A percentile compares a stretch with the other conserved stretches of the same genome.
These are phyloP conservation scores for Parapsyche elsis DNA, from an alignment of 1,140 invertebrate genomes.

Conservation along the genomic window DNA sequence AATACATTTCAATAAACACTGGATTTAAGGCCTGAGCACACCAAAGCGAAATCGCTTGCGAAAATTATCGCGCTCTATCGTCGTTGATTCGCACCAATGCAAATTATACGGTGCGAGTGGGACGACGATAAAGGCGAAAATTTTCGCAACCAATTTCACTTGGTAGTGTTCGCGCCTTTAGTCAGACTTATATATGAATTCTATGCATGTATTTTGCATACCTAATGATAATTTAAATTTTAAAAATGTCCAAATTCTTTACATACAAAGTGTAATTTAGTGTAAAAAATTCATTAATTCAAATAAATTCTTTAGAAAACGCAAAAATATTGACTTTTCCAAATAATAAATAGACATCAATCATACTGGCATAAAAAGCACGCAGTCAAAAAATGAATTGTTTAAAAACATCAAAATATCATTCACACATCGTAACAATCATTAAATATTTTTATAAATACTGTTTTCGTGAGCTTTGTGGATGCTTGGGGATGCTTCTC, in stretches of 20 bases:
- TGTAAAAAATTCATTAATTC: neutral
- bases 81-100: no score
- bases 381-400: neutral
- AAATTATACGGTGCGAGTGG: no score
- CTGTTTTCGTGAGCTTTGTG: neutral
- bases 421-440: conserved; percentile 9
- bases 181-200: no score
- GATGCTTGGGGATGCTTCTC: neutral
- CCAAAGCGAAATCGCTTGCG: no score
- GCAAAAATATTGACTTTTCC: no score
- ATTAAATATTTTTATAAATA: conserved; percentile 4
- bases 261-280: neutral
- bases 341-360: neutral
- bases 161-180: no score
- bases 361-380: neutral
- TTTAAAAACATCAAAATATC: neutral
- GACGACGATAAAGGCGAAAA: no score
- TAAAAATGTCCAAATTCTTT: neutral
- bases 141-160: no score
- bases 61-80: no score
- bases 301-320: neutral
- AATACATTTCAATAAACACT: no score
- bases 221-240: neutral
- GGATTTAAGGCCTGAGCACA: no score
- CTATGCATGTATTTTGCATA: no score